These are phyloP conservation scores for Drosophila paramelanica DNA, from an alignment of 2,888 invertebrate genomes.

Conservation along the genomic window DNA sequence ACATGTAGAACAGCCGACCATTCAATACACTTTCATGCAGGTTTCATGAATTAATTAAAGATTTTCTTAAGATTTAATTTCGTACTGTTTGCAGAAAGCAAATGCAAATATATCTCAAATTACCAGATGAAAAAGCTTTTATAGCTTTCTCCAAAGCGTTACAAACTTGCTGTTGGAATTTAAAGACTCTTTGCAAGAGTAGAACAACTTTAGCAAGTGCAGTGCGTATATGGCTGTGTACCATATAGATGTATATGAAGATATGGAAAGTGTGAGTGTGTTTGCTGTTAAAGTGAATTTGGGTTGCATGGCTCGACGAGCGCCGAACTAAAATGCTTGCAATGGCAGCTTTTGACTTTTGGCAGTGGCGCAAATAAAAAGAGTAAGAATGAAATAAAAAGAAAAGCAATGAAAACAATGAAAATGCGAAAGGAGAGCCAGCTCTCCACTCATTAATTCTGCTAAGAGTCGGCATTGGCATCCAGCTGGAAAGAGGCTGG, in stretches of 20 bases:
- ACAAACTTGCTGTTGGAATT: neutral
- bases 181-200: neutral
- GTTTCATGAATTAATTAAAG: too few species aligned
- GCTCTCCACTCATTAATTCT: slow-evolving; percentile 62
- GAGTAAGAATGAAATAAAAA: slow-evolving; percentile 19
- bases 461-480: slow-evolving; percentile 41
- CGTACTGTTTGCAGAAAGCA: too few species aligned
- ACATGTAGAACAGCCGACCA: neutral
- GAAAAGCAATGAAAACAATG: slow-evolving; percentile 27
- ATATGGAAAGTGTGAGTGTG: slow-evolving; percentile 53
- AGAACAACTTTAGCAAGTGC: slow-evolving; percentile 34
- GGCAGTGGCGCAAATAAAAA: slow-evolving; percentile 6
- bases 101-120: too few species aligned
- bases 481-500: slow-evolving; percentile 4
- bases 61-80: too few species aligned
- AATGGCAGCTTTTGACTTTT: slow-evolving; percentile 57
- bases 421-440: slow-evolving; percentile 41
- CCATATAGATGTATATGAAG: slow-evolving; percentile 1
- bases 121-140: too few species aligned
- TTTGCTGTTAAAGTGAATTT: slow-evolving; percentile 49
- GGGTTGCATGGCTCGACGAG: slow-evolving; percentile 47
- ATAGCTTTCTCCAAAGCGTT: neutral
- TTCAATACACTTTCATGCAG: neutral
- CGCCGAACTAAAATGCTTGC: slow-evolving; percentile 50
- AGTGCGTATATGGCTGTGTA: slow-evolving; percentile 15